These are phyloP conservation scores for Invenusta paracnida DNA, from an alignment of 2,888 invertebrate genomes.

Conservation along the genomic window DNA sequence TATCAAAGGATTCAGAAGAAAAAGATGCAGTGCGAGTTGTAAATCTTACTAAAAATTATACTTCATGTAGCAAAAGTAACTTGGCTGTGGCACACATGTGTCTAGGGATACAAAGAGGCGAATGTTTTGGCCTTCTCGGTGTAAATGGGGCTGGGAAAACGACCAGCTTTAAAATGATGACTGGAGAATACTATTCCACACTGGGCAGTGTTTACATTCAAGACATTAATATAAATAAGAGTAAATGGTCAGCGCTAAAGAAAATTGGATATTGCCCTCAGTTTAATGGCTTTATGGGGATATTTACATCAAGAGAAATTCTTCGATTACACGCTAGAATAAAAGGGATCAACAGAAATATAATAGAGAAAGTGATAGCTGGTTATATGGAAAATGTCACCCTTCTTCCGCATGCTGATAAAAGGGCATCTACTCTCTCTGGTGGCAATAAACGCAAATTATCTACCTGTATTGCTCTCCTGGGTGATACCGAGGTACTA, in stretches of 20 bases:
- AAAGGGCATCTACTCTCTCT: constrained; percentile 32
- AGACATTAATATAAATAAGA: not conserved
- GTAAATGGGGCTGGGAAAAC: constrained; percentile 68
- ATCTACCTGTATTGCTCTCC: constrained; percentile 55
- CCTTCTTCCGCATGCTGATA: constrained; percentile 35
- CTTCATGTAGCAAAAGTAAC: not conserved
- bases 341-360: constrained; percentile 65
- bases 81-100: constrained; percentile 64
- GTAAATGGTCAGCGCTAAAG: constrained; percentile 56
- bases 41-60: constrained; percentile 35
- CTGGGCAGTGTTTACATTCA: constrained; percentile 63
- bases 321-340: constrained; percentile 72
- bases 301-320: constrained; percentile 74
- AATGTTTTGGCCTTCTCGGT: constrained; percentile 75
- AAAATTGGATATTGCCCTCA: constrained; percentile 80
- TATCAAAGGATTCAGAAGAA: not conserved
- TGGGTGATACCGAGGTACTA: constrained; percentile 54
- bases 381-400: not conserved
- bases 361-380: constrained; percentile 34
- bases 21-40: constrained; percentile 11
- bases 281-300: constrained; percentile 75
- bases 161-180: constrained; percentile 70
- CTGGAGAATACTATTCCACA: constrained; percentile 62
- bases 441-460: constrained; percentile 57
- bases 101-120: constrained; percentile 64